Percentiles rank a stretch among this genome's conserved stretches.
Conservation (phyloP, 2,113 vertebrate genomes). For the Aplodontia rufa region DNA sequence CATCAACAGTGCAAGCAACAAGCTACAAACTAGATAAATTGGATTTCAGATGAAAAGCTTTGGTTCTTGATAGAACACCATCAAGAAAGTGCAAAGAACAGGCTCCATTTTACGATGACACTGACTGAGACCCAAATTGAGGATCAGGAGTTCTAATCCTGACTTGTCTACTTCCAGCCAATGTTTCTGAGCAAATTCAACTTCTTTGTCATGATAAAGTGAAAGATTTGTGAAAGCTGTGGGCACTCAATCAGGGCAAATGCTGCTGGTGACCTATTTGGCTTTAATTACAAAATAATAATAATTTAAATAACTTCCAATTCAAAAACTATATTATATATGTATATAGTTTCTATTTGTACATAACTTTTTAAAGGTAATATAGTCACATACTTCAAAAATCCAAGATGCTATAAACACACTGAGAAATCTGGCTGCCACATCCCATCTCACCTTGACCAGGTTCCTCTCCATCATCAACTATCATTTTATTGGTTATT, state of each 20-base stretch:
- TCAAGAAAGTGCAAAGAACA: neutral
- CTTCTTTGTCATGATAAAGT: neutral
- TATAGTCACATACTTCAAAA: neutral
- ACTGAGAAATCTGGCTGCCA: neutral
- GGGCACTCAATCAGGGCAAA: neutral
- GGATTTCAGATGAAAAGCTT: neutral
- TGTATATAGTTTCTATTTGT: neutral
- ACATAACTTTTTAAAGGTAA: neutral
- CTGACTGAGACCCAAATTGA: neutral
- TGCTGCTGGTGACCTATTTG: neutral
- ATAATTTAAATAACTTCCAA: neutral
- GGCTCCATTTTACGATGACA: neutral
- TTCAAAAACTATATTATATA: neutral
- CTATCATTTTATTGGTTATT: neutral
- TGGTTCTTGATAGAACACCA: neutral
- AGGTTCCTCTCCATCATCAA: fast-evolving
- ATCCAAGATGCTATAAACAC: neutral
- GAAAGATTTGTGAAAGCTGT: neutral
- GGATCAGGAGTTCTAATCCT: neutral
- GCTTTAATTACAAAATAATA: neutral
- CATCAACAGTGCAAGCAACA: neutral
- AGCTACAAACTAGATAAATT: neutral
- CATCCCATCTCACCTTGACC: fast-evolving
- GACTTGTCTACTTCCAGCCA: neutral
- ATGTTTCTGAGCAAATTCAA: neutral